Base-by-base conservation (phyloP, 2,888 invertebrate genomes). In the Stenotaenia linearis region DNA sequence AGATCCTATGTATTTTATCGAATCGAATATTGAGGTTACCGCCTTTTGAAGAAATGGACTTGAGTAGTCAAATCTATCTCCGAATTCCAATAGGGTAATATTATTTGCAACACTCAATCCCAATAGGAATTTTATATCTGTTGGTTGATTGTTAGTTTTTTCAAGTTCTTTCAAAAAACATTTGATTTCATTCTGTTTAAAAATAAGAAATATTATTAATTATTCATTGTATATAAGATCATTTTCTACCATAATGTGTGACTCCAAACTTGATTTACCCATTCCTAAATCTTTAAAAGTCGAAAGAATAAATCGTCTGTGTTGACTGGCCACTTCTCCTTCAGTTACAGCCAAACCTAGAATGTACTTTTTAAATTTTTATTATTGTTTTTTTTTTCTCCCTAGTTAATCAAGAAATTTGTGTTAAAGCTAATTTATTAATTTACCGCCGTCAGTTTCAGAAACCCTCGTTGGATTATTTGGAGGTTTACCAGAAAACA, bases 251-350 rank as follows among this genome's bases (percentile, higher is more conserved):
- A 77, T 35, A 12, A 77, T 77, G n/a, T 37, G 30, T 21, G 77
- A 37, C 37, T 77, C 77, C n/a, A 77, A 21, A 21, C 40, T 77
- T 18, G n/a, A n/a, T 37, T 40, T 77, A n/a, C 77, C 77, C 77
- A 77, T 77, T 77, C 77, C 77, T 18, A 77, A 18, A 77, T 77
- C 40, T 77, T 21, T 32, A 40, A 77, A 23, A 2, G 21, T 21
- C 4, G 37, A 35, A 23, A 37, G 30, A 23, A 77, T 25, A 37
- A 77, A 77, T 4, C 35, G 30, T 10, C 77, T n/a, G 23, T 77
- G 77, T 21, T 77, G 77, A 18, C 18, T 30, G 18, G 28, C 75
- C 9, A 15, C 25, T 75, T 75, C 75, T 25, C 75, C 75, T 18
- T 32, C 75, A n/a, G n/a, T n/a, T n/a, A n/a, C n/a, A n/a, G n/a